Base-by-base conservation (phyloP, 2,888 invertebrate species). In the Pterobdella sp. region DNA sequence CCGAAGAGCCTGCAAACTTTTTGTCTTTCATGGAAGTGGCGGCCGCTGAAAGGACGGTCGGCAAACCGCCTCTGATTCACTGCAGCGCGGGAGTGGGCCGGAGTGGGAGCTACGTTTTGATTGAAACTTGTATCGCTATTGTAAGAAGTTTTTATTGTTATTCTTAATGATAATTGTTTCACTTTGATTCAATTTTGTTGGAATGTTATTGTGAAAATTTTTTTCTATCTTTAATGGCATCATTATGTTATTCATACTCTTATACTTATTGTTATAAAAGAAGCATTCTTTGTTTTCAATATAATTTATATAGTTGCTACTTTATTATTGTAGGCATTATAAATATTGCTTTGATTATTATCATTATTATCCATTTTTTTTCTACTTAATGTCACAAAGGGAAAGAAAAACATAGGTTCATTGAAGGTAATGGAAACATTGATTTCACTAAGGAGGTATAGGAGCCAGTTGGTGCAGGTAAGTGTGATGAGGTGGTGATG, bases 81-180 rank as follows among this genome's bases (percentile, higher is more conserved):
- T 96, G 95, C 86, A 94, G 94, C 77, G 95, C 95, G 36, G 96
- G 96, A 10, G 95, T 96, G 79, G 96, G 96, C 18, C 87, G 96
- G 77, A 94, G 95, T 0, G 96, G 96, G 49, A 95, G 95, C 1
- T 95, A 96, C 85, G 94, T 94, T 82, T 87, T 96, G 63, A 94
- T 95, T 0, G 96, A 96, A 84, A 90, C 91, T 10, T 91, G 91
- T 81, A 87, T 96, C 74, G 88, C 93, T 75, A 86, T 94, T 85
- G 94, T 94, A 85, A 88, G 88, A 75, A 1, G 10, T 1, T 2
- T 22, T 68, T 14, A n/a, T 64, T 26, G 14, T 64, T 64, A 14
- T 26, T n/a, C 26, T 64, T 64, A 10, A 10, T n/a, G 64, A 10
- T 14, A 64, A 14, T n/a, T 64, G 64, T n/a, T 64, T 26, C 14